A percentile compares a stretch with the other conserved stretches of the same genome.
These are phyloP conservation scores for Drosophila busckii DNA, from an alignment of 1,140 invertebrate species.

Conservation along the genomic window DNA sequence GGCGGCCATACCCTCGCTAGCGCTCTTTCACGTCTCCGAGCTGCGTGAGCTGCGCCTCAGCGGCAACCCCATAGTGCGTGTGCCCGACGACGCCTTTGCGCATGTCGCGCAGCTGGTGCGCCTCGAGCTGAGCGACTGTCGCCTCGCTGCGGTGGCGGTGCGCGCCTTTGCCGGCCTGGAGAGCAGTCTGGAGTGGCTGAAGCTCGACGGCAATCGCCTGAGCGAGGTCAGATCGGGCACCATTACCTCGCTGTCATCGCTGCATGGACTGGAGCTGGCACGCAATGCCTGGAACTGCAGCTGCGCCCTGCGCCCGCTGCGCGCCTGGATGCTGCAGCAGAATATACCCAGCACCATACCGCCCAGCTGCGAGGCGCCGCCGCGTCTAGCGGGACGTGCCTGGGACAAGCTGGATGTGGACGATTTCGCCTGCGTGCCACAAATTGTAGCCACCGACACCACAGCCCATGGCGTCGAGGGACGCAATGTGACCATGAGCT, in stretches of 20 bases:
- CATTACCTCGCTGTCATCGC: constrained; percentile 83
- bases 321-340: constrained; percentile 87
- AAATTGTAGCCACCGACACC: constrained; percentile 81
- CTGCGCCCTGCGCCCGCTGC: constrained; percentile 85
- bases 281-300: constrained; percentile 91
- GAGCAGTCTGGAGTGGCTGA: constrained; percentile 85
- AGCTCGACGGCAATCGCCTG: constrained; percentile 87
- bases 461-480: constrained; percentile 83
- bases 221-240: constrained; percentile 83
- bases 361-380: constrained; percentile 84
- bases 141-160: constrained; percentile 83
- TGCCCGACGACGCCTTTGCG: constrained; percentile 85
- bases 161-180: constrained; percentile 87
- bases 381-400: constrained; percentile 81
- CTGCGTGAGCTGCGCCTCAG: constrained; percentile 86
- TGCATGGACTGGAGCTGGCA: constrained; percentile 87
- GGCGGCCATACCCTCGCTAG: constrained; percentile 84
- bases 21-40: constrained; percentile 85
- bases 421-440: constrained; percentile 89
- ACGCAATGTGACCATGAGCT: constrained; percentile 86
- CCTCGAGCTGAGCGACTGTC: constrained; percentile 86
- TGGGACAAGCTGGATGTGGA: constrained; percentile 88
- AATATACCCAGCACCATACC: constrained; percentile 87
- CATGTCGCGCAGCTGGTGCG: constrained; percentile 85
- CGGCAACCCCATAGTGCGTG: constrained; percentile 85